Base-by-base conservation (phyloP, 2,797 vertebrate genomes). In the Anguilla pacifica region DNA sequence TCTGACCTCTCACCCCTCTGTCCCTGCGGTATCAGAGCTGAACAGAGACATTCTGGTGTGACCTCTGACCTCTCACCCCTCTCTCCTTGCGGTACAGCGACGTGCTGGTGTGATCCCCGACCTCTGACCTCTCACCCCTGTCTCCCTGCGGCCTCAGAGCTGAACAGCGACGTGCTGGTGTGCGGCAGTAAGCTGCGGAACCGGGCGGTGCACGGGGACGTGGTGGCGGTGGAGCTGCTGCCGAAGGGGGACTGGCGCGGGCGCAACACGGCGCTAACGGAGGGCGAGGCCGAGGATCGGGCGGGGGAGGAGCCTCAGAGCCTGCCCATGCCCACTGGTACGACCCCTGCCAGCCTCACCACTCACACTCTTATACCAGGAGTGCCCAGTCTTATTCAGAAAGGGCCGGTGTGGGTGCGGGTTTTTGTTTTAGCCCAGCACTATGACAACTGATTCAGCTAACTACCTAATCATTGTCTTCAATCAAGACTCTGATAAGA, bases 71-170 rank as follows among this genome's bases (percentile, higher is more conserved):
- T 53, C 51, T 53, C 6, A 96, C 94, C 64, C 94, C 64, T 97
- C 97, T 0, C 99, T 99, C 93, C 94, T 98, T 72, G 97, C 97
- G 0, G 95, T 98, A 89, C 98, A 99, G 97, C 0, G 98, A 99
- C 4, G 0, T 93, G 87, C 98, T 99, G 0, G 98, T 91, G 9
- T 53, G 51, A 39, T 39, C 39, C 39, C 39, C 51, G 51, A 31
- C 77, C 49, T 2, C 67, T 81, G 49, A 39, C 35, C 3, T 64
- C 43, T 35, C 57, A 39, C n/a, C 7, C 87, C 74, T 51, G 55
- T 81, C 6, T 15, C 6, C 84, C 61, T 35, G 22, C 2, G 49
- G 25, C 72, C 9, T 10, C 92, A 99, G 98, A 97, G 43, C 94
- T 97, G 81, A 93, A 93, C 39, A 96, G 94, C 0, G 97, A 97